A percentile compares a stretch with the other conserved stretches of the same genome.
These are phyloP conservation scores for Illadopsis cleaveri DNA, from an alignment of 2,113 vertebrate genomes.

Conservation along the genomic window DNA sequence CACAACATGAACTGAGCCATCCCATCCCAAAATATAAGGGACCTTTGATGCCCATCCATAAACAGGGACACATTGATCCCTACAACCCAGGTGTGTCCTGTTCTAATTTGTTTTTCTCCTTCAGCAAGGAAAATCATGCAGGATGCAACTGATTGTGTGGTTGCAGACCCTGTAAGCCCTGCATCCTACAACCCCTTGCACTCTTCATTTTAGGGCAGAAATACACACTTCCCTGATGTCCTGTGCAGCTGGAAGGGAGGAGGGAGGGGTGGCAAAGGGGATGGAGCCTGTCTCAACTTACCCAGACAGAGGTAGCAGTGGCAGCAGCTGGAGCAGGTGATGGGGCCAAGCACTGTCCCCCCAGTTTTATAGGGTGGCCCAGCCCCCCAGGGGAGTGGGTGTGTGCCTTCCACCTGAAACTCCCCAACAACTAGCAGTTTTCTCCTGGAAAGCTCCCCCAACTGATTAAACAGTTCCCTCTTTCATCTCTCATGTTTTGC, in stretches of 20 bases:
- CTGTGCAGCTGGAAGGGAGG: not conserved
- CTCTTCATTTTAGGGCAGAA: not conserved
- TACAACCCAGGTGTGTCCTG: not conserved
- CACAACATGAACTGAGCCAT: not conserved
- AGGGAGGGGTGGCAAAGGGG: not conserved
- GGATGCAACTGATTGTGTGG: not conserved
- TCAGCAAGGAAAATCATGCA: not conserved
- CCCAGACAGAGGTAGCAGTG: not conserved
- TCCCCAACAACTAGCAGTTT: not conserved
- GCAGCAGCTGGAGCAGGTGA: not conserved
- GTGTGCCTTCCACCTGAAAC: not conserved
- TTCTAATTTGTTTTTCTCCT: not conserved
- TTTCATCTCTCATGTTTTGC: conserved; percentile 54
- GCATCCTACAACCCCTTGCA: not conserved
- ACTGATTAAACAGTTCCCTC: conserved; percentile 36
- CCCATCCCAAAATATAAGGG: not conserved
- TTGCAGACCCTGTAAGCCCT: not conserved
- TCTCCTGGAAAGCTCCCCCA: not conserved
- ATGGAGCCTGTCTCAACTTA: not conserved
- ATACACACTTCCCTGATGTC: not conserved
- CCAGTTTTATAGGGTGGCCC: conserved; percentile 16
- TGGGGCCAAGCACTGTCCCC: fast-evolving
- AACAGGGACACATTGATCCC: not conserved
- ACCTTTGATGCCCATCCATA: not conserved
- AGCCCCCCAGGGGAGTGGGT: not conserved